Percentiles rank a stretch among this genome's conserved stretches.
Evolutionary conservation across 2,113 vertebrate genomes (phyloP).

Genomic region (Bothrops jararaca): DNA sequence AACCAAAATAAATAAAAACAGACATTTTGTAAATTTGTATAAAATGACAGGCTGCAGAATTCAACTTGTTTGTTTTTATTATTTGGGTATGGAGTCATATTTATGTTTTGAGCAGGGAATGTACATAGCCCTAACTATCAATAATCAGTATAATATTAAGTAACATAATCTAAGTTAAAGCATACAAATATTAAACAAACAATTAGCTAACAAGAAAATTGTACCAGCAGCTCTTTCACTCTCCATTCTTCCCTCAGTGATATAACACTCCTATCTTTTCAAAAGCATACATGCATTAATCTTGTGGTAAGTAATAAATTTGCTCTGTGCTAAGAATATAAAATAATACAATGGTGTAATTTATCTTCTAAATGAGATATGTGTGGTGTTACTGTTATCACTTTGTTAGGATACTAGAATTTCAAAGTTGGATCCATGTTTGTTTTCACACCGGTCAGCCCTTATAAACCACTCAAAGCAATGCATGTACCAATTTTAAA

Average conservation of each 20-base stretch:
- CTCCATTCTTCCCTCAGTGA: not conserved
- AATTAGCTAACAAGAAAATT: slow-evolving; percentile 30
- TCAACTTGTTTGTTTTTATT: not conserved
- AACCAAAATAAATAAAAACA: not conserved
- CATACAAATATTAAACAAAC: slow-evolving; percentile 2
- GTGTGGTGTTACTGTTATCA: not conserved
- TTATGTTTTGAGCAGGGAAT: not conserved
- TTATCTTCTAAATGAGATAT: slow-evolving; percentile 19
- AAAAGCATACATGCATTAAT: not conserved
- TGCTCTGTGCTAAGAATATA: not conserved
- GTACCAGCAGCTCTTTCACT: not conserved
- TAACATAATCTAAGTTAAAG: not conserved
- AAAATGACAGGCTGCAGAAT: not conserved
- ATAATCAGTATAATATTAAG: not conserved
- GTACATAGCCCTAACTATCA: not conserved
- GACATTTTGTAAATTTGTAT: not conserved
- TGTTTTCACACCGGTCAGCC: not conserved
- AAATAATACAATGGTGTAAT: slow-evolving; percentile 12
- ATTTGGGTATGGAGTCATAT: not conserved
- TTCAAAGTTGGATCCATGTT: not conserved
- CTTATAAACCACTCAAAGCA: not conserved
- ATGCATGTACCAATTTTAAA: not conserved
- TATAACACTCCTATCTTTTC: not conserved
- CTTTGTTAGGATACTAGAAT: fast-evolving
- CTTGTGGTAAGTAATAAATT: slow-evolving; percentile 13